Conservation (phyloP, 2,113 vertebrate species). For the Marcusenius ussheri region DNA sequence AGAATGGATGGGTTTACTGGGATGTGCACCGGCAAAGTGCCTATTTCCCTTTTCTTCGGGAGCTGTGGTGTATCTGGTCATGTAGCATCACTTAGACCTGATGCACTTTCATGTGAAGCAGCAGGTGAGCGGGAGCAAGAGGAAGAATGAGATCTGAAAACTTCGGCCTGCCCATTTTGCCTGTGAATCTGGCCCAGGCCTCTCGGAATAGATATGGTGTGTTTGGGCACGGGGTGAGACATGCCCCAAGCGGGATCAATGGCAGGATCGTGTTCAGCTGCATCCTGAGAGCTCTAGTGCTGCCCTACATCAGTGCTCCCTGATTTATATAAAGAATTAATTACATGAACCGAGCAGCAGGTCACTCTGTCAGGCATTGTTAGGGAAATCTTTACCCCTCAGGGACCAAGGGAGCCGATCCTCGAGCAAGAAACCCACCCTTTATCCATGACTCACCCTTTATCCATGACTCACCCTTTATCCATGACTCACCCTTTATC, state of each 20-base stretch:
- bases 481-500: background rate
- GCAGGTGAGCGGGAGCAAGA: background rate
- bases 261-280: background rate
- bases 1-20: too few relatives aligned
- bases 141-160: background rate
- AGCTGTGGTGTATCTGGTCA: background rate
- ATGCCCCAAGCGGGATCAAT: background rate
- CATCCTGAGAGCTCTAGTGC: background rate
- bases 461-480: too few relatives aligned
- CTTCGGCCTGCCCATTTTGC: background rate
- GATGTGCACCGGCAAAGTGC: too few relatives aligned
- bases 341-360: background rate
- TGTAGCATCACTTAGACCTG: background rate
- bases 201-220: background rate
- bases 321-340: slow-evolving; percentile 1
- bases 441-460: background rate
- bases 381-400: background rate
- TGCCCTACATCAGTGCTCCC: background rate
- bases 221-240: background rate
- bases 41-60: too few relatives aligned
- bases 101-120: background rate
- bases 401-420: background rate
- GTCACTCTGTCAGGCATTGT: background rate
- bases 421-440: background rate
- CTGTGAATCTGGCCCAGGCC: background rate